Evolutionary conservation across 2,113 vertebrate genomes (phyloP).

Genomic region (Mustelus asterias): DNA sequence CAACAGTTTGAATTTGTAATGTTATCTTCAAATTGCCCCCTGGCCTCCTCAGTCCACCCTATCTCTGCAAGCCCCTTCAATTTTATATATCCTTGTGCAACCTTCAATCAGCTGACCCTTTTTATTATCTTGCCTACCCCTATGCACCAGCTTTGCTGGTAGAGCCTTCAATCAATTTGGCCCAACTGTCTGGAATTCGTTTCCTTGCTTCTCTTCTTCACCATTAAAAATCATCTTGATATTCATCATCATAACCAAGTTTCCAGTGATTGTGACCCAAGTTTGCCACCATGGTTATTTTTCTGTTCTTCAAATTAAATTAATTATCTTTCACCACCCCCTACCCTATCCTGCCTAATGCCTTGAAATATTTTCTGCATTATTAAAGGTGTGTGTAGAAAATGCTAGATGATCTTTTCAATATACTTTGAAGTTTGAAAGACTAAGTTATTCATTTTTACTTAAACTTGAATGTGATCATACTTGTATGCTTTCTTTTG

Average conservation of each 20-base stretch:
- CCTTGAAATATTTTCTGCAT: background rate
- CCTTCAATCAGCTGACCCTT: background rate
- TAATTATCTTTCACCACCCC: background rate
- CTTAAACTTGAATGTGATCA: constrained; percentile 23
- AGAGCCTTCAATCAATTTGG: background rate
- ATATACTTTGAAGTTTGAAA: constrained; percentile 16
- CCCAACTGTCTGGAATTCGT: background rate
- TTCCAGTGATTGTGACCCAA: background rate
- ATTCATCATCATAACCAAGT: background rate
- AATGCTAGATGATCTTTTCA: background rate
- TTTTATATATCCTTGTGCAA: background rate
- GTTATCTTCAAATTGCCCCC: background rate
- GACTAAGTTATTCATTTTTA: background rate
- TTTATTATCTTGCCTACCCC: background rate
- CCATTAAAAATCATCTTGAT: background rate
- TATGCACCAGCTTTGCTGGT: background rate
- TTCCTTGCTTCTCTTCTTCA: background rate
- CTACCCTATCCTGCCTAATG: background rate
- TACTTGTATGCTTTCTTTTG: constrained; percentile 48
- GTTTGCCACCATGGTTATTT: background rate
- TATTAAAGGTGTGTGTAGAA: background rate
- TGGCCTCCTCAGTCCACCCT: background rate
- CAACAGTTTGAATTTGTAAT: background rate
- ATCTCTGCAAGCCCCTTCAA: background rate
- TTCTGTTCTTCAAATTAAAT: background rate